Conservation (phyloP, 2,113 vertebrate species). For the Ictidomys tridecemlineatus region DNA sequence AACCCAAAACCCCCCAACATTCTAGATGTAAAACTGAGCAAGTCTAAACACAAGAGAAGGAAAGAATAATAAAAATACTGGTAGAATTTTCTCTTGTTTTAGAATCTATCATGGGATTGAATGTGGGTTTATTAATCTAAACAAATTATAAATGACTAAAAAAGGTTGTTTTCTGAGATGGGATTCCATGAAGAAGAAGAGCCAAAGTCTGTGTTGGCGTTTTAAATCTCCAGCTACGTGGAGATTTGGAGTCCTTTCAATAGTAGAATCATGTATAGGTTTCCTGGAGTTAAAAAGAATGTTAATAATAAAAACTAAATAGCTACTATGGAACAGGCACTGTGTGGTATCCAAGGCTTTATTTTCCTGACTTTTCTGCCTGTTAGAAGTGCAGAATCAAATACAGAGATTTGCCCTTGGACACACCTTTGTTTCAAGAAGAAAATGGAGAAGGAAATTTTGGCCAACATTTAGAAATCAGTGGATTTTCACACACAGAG, state of each 20-base stretch:
- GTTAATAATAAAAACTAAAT: not conserved
- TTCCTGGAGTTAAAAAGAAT: constrained; percentile 17
- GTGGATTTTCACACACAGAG: not conserved
- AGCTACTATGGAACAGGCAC: not conserved
- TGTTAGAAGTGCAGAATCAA: not conserved
- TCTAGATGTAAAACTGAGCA: not conserved
- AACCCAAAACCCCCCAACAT: too few relatives aligned
- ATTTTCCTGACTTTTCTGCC: not conserved
- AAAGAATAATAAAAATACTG: not conserved
- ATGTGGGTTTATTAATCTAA: not conserved
- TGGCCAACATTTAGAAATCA: not conserved
- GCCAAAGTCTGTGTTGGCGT: not conserved
- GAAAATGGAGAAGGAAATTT: not conserved
- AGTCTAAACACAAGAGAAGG: not conserved
- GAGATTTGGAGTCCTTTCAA: not conserved
- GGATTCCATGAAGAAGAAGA: not conserved
- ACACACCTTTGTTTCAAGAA: not conserved
- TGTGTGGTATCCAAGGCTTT: not conserved
- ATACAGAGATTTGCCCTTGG: not conserved
- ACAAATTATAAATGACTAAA: not conserved
- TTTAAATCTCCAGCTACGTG: not conserved
- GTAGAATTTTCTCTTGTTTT: constrained; percentile 50
- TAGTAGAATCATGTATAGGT: not conserved
- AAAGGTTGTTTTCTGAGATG: not conserved
- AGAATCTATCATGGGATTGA: not conserved